Evolutionary conservation across 2,888 invertebrate genomes (phyloP).

Genomic region (Hedya salicella): DNA sequence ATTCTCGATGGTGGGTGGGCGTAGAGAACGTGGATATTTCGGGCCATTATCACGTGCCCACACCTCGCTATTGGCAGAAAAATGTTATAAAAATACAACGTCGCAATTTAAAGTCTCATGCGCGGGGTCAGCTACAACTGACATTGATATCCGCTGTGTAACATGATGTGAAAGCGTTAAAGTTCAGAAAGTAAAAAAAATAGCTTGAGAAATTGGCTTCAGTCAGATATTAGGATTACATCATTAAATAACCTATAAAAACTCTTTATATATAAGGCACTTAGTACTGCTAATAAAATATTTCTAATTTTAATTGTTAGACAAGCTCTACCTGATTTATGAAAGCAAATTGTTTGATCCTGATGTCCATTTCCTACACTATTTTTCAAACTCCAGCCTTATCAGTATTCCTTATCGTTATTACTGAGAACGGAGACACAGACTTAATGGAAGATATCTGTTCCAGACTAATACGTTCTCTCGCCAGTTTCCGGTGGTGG

Average conservation of each 20-base stretch:
- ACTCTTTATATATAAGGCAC: too few species aligned
- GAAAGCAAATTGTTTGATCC: too few species aligned
- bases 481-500: constrained; percentile 81
- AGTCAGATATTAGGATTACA: not conserved
- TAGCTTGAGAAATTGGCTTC: constrained; percentile 8
- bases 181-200: constrained; percentile 24
- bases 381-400: constrained; percentile 56
- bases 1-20: constrained; percentile 73
- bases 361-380: too few species aligned
- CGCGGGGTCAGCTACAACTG: constrained; percentile 62
- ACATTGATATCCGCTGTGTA: constrained; percentile 58
- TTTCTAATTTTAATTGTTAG: too few species aligned
- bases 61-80: constrained; percentile 76
- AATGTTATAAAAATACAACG: constrained; percentile 75
- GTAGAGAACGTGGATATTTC: constrained; percentile 76
- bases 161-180: constrained; percentile 22
- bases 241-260: not conserved
- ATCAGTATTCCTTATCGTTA: constrained; percentile 74
- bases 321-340: too few species aligned
- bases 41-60: constrained; percentile 77
- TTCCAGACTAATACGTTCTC: constrained; percentile 75
- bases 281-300: too few species aligned
- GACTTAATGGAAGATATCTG: constrained; percentile 82
- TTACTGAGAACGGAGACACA: constrained; percentile 73
- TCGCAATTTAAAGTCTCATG: constrained; percentile 65